phyloP scores from a whole-genome alignment of 2,888 invertebrate species.

The Anodontia alba region DNA sequence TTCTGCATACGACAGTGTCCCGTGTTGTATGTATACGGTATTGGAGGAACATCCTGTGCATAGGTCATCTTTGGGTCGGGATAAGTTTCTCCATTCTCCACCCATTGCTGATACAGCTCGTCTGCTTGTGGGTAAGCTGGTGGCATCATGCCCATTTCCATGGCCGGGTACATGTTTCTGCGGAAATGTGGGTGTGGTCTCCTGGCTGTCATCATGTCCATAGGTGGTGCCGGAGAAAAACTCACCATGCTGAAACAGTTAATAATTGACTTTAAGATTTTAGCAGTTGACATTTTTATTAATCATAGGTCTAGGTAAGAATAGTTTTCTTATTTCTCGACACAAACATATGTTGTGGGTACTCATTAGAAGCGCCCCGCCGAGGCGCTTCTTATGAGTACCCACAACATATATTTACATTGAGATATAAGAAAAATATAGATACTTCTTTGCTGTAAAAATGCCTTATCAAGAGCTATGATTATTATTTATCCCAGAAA shows the following conservation, averaged over 20 bases:
- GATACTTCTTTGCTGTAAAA: no score
- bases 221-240: constrained; percentile 65
- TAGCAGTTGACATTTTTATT: neutral
- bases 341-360: no score
- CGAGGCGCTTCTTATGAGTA: no score
- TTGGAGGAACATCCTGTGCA: constrained; percentile 25
- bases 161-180: constrained; percentile 61
- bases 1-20: constrained; percentile 64
- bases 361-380: no score
- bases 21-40: constrained; percentile 42
- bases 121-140: constrained; percentile 59
- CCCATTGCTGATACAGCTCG: constrained; percentile 62
- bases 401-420: no score
- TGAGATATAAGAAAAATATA: no score
- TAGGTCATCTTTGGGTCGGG: constrained; percentile 30
- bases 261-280: no score
- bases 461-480: no score
- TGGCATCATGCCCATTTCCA: constrained; percentile 60
- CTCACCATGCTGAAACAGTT: constrained; percentile 67
- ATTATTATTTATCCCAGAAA: no score
- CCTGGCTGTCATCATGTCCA: constrained; percentile 69
- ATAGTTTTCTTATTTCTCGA: no score
- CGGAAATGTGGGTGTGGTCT: constrained; percentile 53
- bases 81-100: constrained; percentile 56
- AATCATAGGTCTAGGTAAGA: no score